phyloP scores from a whole-genome alignment of 2,113 vertebrate species.

The Progne subis region DNA sequence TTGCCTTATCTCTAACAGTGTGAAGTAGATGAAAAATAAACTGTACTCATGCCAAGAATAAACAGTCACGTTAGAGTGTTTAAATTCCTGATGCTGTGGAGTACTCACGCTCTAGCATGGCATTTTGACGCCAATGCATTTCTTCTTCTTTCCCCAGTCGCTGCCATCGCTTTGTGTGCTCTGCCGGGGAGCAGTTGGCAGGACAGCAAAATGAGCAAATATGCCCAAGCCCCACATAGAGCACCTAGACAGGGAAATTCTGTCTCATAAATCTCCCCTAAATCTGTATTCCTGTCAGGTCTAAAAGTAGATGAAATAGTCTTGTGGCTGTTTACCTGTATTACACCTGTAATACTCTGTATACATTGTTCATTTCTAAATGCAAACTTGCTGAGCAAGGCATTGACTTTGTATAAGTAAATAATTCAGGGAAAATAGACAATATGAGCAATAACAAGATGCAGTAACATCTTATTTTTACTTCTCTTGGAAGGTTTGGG shows the following conservation, averaged over 20 bases:
- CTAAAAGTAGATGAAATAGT: not conserved
- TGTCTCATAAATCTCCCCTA: not conserved
- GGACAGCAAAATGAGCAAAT: not conserved
- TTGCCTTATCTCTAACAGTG: conserved; percentile 37
- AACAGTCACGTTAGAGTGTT: not conserved
- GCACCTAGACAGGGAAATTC: not conserved
- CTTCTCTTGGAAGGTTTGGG: not conserved
- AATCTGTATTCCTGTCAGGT: not conserved
- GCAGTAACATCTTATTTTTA: not conserved
- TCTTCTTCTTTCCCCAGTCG: not conserved
- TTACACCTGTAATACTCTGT: not conserved
- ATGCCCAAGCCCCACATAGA: rapidly evolving
- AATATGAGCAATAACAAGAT: not conserved
- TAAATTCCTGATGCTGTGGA: conserved; percentile 6
- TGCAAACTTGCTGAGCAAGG: not conserved
- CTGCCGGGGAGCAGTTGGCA: not conserved
- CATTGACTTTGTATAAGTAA: not conserved
- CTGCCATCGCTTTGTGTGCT: not conserved
- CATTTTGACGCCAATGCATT: not conserved
- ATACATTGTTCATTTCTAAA: not conserved
- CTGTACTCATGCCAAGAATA: not conserved
- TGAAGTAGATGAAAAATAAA: conserved; percentile 47
- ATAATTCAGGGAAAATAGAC: not conserved
- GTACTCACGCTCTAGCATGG: not conserved
- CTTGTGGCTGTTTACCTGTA: not conserved